A percentile compares a stretch with the other conserved stretches of the same genome.
These are phyloP conservation scores for Elaphurus davidianus DNA, from an alignment of 2,113 vertebrate genomes.

Conservation along the genomic window DNA sequence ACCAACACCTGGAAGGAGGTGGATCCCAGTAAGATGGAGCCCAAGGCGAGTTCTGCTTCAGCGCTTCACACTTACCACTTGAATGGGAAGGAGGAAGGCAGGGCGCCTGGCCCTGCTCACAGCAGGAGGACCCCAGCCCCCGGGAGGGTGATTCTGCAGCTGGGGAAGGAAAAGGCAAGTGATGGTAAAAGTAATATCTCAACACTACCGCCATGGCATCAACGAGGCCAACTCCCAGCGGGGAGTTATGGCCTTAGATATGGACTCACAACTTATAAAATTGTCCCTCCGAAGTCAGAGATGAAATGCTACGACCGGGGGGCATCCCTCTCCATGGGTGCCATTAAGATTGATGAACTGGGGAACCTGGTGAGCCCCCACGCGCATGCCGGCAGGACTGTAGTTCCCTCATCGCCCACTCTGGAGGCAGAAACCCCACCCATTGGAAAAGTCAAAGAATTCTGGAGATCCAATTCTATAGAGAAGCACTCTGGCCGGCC, in stretches of 20 bases:
- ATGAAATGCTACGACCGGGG: slow-evolving; percentile 76
- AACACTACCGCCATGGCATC: slow-evolving; percentile 59
- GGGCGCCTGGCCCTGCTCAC: not conserved
- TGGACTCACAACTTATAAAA: slow-evolving; percentile 94
- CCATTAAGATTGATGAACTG: slow-evolving; percentile 94
- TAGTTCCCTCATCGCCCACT: not conserved
- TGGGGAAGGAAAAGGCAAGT: slow-evolving; percentile 34
- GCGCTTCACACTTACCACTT: not conserved
- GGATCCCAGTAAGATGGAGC: slow-evolving; percentile 6
- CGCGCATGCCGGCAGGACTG: not conserved
- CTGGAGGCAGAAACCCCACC: slow-evolving; percentile 76
- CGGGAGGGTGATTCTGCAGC: slow-evolving; percentile 42
- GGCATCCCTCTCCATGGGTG: slow-evolving; percentile 81
- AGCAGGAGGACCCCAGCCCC: slow-evolving; percentile 41
- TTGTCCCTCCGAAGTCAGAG: slow-evolving; percentile 90
- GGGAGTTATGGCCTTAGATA: slow-evolving; percentile 83
- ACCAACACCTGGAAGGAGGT: not conserved
- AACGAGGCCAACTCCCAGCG: slow-evolving; percentile 76
- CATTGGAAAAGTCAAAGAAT: slow-evolving; percentile 86
- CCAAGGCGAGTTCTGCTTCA: not conserved
- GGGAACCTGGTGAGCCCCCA: slow-evolving; percentile 89
- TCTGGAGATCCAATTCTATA: slow-evolving; percentile 85
- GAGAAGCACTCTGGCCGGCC: slow-evolving; percentile 72
- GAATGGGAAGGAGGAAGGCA: slow-evolving; percentile 36
- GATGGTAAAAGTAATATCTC: not conserved